phyloP scores from a whole-genome alignment of 2,888 invertebrate species.

The Oegoconia quadripuncta region DNA sequence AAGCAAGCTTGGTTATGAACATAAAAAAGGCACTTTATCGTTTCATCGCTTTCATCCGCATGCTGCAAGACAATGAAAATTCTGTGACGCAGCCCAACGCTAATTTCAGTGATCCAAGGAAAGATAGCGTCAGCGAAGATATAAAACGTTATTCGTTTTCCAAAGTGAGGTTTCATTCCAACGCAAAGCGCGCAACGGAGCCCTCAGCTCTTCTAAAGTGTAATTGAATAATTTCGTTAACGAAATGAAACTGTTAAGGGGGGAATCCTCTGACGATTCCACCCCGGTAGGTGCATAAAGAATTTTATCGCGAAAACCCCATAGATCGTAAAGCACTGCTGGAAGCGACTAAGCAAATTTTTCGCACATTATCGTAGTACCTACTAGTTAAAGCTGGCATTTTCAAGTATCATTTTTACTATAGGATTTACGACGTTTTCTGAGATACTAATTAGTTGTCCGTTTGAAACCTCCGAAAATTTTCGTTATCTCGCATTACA shows the following conservation, averaged over 20 bases:
- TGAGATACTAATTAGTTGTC: no score
- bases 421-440: no score
- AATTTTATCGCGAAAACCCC: slow-evolving; percentile 51
- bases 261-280: slow-evolving; percentile 54
- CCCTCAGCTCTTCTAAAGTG: slow-evolving; percentile 30
- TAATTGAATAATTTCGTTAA: slow-evolving; percentile 73
- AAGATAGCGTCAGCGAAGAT: background rate
- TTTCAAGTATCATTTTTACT: no score
- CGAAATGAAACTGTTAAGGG: slow-evolving; percentile 60
- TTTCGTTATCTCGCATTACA: no score
- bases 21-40: no score
- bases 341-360: no score
- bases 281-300: slow-evolving; percentile 59
- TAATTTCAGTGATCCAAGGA: background rate
- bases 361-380: no score
- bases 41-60: no score
- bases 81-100: background rate
- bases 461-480: no score
- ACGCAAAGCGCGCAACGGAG: background rate
- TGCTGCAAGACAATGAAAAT: no score
- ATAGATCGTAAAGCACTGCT: slow-evolving; percentile 5
- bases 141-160: slow-evolving; percentile 1
- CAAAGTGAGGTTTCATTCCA: background rate
- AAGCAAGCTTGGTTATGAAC: no score
- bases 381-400: no score